phyloP scores from a whole-genome alignment of 2,113 vertebrate genomes.

The Leptobrachium ailaonicum region DNA sequence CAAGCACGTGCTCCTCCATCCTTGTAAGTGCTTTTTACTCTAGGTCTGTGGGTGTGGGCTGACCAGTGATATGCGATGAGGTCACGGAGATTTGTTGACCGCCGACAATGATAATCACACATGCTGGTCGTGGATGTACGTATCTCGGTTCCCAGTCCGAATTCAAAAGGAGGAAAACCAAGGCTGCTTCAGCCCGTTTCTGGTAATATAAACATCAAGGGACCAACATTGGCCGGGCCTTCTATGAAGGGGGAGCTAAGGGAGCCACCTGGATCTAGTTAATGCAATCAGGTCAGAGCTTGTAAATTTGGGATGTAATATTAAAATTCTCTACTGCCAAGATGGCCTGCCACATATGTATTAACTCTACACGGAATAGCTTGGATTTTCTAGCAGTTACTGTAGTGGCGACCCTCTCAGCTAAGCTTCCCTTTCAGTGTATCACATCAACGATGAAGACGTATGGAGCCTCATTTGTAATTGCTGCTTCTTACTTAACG shows the following conservation, averaged over 20 bases:
- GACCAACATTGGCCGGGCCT: constrained; percentile 23
- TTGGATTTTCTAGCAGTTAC: constrained; percentile 4
- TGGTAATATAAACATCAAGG: constrained; percentile 27
- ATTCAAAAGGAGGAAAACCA: constrained; percentile 7
- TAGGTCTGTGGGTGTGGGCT: constrained; percentile 10
- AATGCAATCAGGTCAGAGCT: constrained; percentile 22
- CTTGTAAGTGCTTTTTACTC: constrained; percentile 38
- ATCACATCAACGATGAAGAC: too few species aligned
- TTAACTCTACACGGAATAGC: constrained; percentile 15
- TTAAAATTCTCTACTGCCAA: constrained; percentile 32
- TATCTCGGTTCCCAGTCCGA: constrained; percentile 26
- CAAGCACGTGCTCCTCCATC: constrained; percentile 20
- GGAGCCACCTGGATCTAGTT: constrained; percentile 36
- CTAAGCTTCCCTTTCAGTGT: not conserved
- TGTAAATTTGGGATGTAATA: constrained; percentile 37
- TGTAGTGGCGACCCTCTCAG: not conserved
- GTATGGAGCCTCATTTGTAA: too few species aligned
- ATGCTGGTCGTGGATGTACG: constrained; percentile 11
- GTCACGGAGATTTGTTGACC: constrained; percentile 25
- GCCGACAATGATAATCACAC: constrained; percentile 25
- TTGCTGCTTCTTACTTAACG: too few species aligned
- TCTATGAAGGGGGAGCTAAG: constrained; percentile 13
- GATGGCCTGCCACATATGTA: constrained; percentile 19
- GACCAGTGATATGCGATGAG: constrained; percentile 6
- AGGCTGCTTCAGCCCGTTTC: constrained; percentile 37